Base-by-base conservation (phyloP, 2,888 invertebrate genomes). In the Temnothorax ravouxi region DNA sequence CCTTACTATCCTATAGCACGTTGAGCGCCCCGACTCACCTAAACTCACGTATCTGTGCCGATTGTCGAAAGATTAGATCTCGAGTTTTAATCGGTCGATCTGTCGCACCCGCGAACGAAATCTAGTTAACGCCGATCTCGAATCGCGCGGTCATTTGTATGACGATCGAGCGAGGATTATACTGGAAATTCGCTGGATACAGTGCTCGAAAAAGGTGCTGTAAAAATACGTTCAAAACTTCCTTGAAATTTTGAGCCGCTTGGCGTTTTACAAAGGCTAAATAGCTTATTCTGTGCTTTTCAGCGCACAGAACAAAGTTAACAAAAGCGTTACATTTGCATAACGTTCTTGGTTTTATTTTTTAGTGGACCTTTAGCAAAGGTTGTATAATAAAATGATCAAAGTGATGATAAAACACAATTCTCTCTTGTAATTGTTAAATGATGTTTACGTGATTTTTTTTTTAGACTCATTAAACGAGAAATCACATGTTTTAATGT, bases 1-100 rank as follows among this genome's bases (percentile, higher is more conserved):
- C 67, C 44, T 52, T 66, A 25, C 52, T 71, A 50, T 50, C 59
- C 59, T 59, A n/a, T 2, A 38, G 47, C 47, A 74, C 13, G 52
- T 75, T 50, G 50, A n/a, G 34, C 50, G 47, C 47, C n/a, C 77
- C 29, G 50, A 38, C 38, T 79, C 38, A 38, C 18, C 41, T 41
- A 29, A 67, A 54, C 41, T 77, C 67, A n/a, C 18, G 76, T 67
- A 76, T 38, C 56, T 50, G 38, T 41, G n/a, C 13, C 67, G 29
- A 77, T 76, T 41, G 25, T n/a, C 38, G 34, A 34, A 11, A 21
- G 56, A 79, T 44, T 69, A 71, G 34, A 61, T 18, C 15, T 3
- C 59, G 59, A 15, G 47, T 34, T 29, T 71, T 59, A 21, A 79
- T 79, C 38, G 56, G 21, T 8, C n/a, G 69, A 77, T 29, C 44